Evolutionary conservation across 2,797 vertebrate genomes (phyloP).

Genomic region (Lagocephalus sceleratus): DNA sequence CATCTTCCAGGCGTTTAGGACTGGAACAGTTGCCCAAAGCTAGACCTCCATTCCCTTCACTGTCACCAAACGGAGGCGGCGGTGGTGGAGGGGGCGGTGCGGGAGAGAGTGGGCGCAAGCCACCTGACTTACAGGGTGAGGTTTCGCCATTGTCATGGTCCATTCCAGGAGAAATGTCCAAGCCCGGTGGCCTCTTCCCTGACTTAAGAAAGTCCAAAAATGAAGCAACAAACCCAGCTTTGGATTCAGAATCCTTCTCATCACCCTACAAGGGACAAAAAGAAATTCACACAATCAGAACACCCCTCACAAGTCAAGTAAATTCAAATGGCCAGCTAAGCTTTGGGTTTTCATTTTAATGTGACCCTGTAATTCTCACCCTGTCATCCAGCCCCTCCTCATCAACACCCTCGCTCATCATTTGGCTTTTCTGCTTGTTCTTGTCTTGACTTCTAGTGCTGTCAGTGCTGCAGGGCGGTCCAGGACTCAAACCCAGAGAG

Average conservation of each 20-base stretch:
- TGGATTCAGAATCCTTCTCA: slow-evolving; percentile 88
- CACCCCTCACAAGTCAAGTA: neutral
- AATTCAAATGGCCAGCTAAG: slow-evolving; percentile 1
- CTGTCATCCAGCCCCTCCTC: slow-evolving; percentile 74
- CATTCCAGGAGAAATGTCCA: slow-evolving; percentile 71
- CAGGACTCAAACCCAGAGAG: slow-evolving; percentile 76
- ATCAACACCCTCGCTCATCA: slow-evolving; percentile 68
- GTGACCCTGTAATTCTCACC: slow-evolving; percentile 39
- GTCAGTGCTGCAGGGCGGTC: slow-evolving; percentile 78
- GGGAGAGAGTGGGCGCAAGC: slow-evolving; percentile 74
- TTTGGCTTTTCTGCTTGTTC: slow-evolving; percentile 84
- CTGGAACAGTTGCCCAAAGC: slow-evolving; percentile 85
- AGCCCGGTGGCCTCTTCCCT: slow-evolving; percentile 82
- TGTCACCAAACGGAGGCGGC: slow-evolving; percentile 72
- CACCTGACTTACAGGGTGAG: slow-evolving; percentile 77
- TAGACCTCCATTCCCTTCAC: slow-evolving; percentile 83
- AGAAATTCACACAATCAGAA: neutral
- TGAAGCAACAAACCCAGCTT: slow-evolving; percentile 90
- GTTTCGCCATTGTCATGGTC: slow-evolving; percentile 70
- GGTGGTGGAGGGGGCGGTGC: slow-evolving; percentile 71
- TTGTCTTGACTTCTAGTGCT: slow-evolving; percentile 85
- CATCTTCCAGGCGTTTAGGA: slow-evolving; percentile 89
- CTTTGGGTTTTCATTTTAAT: neutral
- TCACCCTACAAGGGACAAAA: slow-evolving; percentile 72
- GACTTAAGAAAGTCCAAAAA: slow-evolving; percentile 93